phyloP scores from a whole-genome alignment of 1,140 invertebrate species.

The Aphelenchoides fujianensis region DNA sequence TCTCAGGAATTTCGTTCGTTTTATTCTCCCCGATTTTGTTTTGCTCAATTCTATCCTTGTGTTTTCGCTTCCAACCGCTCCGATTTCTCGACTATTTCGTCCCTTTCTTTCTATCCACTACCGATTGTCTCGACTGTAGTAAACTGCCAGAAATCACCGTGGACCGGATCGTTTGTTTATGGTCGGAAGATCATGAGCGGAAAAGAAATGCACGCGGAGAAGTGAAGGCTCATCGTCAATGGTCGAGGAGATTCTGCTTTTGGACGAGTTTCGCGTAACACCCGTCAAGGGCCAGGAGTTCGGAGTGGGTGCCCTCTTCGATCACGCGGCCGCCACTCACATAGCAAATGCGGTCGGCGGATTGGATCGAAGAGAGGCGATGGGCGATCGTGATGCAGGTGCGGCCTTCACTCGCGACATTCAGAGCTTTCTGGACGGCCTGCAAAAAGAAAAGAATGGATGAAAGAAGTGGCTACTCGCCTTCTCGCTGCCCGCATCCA shows the following conservation, averaged over 20 bases:
- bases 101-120: too few relatives aligned
- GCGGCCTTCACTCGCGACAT: conserved; percentile 48
- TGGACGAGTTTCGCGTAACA: conserved; percentile 23
- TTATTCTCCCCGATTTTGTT: too few relatives aligned
- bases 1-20: too few relatives aligned
- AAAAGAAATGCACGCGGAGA: too few relatives aligned
- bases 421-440: conserved; percentile 31
- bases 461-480: neutral
- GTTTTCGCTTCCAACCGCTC: too few relatives aligned
- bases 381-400: conserved; percentile 66
- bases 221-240: neutral
- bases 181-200: too few relatives aligned
- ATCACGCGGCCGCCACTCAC: conserved; percentile 63
- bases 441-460: neutral
- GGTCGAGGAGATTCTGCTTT: conserved; percentile 33
- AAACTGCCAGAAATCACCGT: too few relatives aligned
- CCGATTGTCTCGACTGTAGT: too few relatives aligned
- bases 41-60: too few relatives aligned
- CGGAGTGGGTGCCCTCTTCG: conserved; percentile 59
- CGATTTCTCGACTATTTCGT: too few relatives aligned
- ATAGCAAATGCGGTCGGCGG: conserved; percentile 62
- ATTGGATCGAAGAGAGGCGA: conserved; percentile 64
- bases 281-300: conserved; percentile 52
- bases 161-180: too few relatives aligned
- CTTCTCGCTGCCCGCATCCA: conserved; percentile 93